Evolutionary conservation across 2,113 vertebrate genomes (phyloP), one percentile per base, ranked within the genome.

Genomic region (Bettongia penicillata): DNA sequence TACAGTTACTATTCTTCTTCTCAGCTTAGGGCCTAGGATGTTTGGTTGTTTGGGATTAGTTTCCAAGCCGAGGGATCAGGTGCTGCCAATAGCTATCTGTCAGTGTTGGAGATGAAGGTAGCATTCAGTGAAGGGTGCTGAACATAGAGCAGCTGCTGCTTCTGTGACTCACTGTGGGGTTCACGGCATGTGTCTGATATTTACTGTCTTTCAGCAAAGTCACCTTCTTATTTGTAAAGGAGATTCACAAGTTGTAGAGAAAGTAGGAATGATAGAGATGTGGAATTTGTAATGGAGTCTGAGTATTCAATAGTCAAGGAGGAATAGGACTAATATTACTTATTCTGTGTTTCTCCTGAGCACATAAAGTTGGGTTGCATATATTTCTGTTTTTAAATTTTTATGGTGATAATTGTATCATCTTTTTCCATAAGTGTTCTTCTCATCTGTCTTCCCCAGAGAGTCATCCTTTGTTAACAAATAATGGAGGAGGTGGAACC

Each of bases 191-290:
- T 48, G 43, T 95, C 91, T 96, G 89, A 28, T 22, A 52, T 53
- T 93, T 93, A 48, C 96, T 96, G 94, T 95, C 97, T 93, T 96
- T 98, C 94, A 97, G 91, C 93, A 91, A 93, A 95, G 93, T 95
- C 92, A 95, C 84, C 55, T 91, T 94, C 51, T 51, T 94, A 0
- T 2, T 5, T 92, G 90, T 53, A 92, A 93, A 92, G 84, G 26
- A 95, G 89, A 89, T 49, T 84, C 53, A 11, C 93, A 95, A 95
- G 93, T 92, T 92, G 49, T 61, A 47, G 84, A 90, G 90, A 92
- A 93, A 47, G 37, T 53, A 90, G 94, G 95, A 92, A 93, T 90
- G 93, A 94, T 57, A 68, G 51, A 91, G 53, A 95, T 0, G 10
- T 4, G 2, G 19, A 6, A 10, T 50, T 94, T 51, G 51, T 94